Conservation (phyloP, 1,140 invertebrate genomes). For the Liolophura sinensis region DNA sequence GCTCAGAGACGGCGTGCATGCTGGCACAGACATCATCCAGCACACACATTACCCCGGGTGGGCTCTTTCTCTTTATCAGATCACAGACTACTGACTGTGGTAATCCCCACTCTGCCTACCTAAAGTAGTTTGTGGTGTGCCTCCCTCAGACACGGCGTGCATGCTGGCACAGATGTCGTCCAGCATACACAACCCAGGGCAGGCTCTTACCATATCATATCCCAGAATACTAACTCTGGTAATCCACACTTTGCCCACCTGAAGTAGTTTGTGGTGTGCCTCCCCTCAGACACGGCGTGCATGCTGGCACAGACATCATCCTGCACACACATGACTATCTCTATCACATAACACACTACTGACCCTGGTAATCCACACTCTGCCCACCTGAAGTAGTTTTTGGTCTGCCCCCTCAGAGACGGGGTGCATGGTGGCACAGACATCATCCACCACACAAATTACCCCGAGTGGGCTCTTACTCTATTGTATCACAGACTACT, state of each 20-base stretch:
- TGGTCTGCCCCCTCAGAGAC: conserved; percentile 70
- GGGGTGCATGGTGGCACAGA: conserved; percentile 75
- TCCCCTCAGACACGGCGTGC: conserved; percentile 69
- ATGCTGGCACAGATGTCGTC: conserved; percentile 74
- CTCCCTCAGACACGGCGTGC: conserved; percentile 69
- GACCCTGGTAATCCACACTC: too few species aligned
- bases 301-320: conserved; percentile 74
- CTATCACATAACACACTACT: too few species aligned
- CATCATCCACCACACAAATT: conserved; percentile 73
- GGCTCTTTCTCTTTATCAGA: conserved; percentile 65
- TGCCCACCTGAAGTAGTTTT: conserved; percentile 55
- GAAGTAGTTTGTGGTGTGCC: too few species aligned
- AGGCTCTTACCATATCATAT: too few species aligned
- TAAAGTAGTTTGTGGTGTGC: too few species aligned
- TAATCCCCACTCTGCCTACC: too few species aligned
- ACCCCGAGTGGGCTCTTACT: conserved; percentile 62
- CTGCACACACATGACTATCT: conserved; percentile 67
- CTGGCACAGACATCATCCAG: conserved; percentile 78
- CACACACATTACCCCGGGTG: conserved; percentile 67
- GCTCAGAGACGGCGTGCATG: conserved; percentile 72
- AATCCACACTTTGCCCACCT: too few species aligned
- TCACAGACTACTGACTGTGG: too few species aligned
- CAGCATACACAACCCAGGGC: conserved; percentile 67
- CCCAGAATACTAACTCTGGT: too few species aligned
- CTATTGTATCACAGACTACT: conserved; percentile 72